Percentiles rank a stretch among this genome's conserved stretches.
phyloP scores from a whole-genome alignment of 2,797 vertebrate species.

The Masticophis lateralis region DNA sequence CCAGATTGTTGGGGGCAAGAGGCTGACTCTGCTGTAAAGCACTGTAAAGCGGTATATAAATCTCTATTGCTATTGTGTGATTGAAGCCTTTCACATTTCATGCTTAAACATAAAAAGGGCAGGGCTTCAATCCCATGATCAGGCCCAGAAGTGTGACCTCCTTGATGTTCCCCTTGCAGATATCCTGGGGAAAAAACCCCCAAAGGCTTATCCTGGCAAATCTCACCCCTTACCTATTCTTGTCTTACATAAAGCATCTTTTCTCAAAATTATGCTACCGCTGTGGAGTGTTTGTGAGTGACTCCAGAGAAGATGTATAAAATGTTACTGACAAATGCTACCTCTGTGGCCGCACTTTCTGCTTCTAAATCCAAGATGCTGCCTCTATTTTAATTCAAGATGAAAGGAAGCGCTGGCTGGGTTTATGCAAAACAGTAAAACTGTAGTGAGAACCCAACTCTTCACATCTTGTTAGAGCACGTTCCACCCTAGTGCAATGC shows the following conservation, averaged over 20 bases:
- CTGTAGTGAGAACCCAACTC: not conserved
- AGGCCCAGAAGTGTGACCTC: not conserved
- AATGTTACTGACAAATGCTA: no score
- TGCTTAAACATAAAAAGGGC: not conserved
- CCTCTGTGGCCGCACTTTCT: not conserved
- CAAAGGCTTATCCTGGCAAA: not conserved
- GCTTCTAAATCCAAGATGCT: not conserved
- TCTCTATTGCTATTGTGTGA: not conserved
- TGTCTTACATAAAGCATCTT: not conserved
- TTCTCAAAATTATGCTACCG: not conserved
- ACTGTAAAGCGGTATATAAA: no score
- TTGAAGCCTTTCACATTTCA: not conserved
- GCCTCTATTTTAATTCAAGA: not conserved
- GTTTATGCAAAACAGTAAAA: not conserved
- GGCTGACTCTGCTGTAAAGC: no score
- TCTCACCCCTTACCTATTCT: not conserved
- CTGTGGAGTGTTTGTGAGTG: not conserved
- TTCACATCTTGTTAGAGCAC: not conserved
- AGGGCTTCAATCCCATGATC: not conserved
- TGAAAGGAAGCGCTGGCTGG: not conserved
- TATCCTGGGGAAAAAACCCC: not conserved
- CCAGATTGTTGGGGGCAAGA: no score
- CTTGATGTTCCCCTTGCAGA: not conserved
- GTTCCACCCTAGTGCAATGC: not conserved
- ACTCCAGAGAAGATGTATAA: not conserved